Percentiles rank a stretch among this genome's conserved stretches.
These are phyloP conservation scores for Myanophis thanlyinensis DNA, from an alignment of 2,113 vertebrate genomes.

Conservation along the genomic window DNA sequence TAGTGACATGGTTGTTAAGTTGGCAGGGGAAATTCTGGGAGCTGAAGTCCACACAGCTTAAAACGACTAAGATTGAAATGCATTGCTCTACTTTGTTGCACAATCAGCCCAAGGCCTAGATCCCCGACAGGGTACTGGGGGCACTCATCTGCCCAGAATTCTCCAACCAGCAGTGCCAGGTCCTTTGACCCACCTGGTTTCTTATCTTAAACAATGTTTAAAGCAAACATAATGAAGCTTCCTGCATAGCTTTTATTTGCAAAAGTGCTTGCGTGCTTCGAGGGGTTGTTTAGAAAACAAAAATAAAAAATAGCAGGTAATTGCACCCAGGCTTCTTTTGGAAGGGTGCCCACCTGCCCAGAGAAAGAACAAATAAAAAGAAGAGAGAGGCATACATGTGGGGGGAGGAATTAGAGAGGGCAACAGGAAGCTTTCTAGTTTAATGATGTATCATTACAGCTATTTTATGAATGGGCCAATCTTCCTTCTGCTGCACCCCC, in stretches of 20 bases:
- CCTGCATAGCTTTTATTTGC: neutral
- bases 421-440: neutral
- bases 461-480: neutral
- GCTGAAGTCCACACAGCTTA: neutral
- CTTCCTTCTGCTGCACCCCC: neutral
- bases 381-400: neutral
- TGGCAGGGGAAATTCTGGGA: neutral
- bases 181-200: neutral
- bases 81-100: neutral
- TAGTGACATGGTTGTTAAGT: neutral
- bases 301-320: neutral
- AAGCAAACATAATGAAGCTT: neutral
- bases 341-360: neutral
- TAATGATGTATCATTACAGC: neutral
- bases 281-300: neutral
- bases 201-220: neutral
- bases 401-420: neutral
- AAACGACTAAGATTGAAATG: neutral
- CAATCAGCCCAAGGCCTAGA: neutral
- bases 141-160: neutral
- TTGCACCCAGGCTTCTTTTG: neutral
- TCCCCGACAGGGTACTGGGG: neutral
- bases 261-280: neutral
- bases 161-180: neutral
- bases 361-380: neutral